phyloP scores from a whole-genome alignment of 2,113 vertebrate genomes.

The Protobothrops flavoviridis region DNA sequence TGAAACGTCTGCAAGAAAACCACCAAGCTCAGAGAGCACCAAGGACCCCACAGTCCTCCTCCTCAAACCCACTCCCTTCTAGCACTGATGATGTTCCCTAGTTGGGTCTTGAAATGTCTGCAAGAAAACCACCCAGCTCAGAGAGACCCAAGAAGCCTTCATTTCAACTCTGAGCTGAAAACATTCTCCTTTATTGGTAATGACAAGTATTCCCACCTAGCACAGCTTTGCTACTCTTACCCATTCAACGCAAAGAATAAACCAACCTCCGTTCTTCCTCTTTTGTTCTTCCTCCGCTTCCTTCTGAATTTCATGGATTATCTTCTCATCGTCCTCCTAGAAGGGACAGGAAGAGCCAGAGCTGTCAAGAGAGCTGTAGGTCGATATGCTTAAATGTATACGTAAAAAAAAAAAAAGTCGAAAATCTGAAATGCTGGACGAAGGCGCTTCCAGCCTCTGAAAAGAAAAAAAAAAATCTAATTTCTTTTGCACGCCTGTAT shows the following conservation, averaged over 20 bases:
- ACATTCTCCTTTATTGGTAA: no score
- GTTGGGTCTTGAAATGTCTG: no score
- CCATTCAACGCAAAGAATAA: not conserved
- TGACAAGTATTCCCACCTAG: not conserved
- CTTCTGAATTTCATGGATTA: constrained; percentile 94
- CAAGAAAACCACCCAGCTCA: no score
- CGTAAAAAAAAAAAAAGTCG: not conserved
- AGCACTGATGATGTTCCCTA: no score
- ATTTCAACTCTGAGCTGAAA: no score
- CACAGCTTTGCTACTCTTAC: fast-evolving
- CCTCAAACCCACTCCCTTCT: no score
- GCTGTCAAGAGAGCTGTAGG: fast-evolving
- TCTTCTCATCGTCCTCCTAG: constrained; percentile 90
- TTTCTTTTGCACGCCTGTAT: not conserved
- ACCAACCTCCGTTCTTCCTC: constrained; percentile 85
- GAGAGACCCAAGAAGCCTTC: no score
- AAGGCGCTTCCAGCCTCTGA: not conserved
- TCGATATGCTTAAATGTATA: not conserved
- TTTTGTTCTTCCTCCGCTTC: constrained; percentile 90
- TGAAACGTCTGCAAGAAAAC: not conserved
- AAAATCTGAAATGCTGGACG: not conserved
- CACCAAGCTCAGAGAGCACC: not conserved
- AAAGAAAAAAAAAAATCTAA: not conserved
- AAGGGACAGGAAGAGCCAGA: constrained; percentile 37
- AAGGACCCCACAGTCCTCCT: not conserved